Percentiles rank a stretch among this genome's conserved stretches.
Evolutionary conservation across 2,113 vertebrate species (phyloP).

Genomic region (Silurus glanis): DNA sequence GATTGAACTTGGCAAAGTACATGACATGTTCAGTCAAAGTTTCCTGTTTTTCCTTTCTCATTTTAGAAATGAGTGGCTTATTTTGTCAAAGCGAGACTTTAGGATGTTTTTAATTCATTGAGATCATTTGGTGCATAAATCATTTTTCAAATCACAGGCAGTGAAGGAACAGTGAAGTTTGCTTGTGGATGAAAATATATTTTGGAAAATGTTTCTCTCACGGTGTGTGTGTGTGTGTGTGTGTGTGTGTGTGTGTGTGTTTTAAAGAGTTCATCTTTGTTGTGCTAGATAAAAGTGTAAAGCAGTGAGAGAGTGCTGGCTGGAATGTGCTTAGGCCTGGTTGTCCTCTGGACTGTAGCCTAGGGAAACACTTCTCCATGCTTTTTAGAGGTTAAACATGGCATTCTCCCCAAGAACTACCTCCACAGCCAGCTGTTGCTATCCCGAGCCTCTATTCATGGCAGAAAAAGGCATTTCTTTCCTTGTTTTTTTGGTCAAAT

Average conservation of each 20-base stretch:
- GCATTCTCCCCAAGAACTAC: conserved; percentile 42
- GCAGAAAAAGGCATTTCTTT: background rate
- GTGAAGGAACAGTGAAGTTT: background rate
- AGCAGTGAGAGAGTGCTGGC: conserved; percentile 51
- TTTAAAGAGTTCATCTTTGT: conserved; percentile 50
- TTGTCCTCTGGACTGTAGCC: conserved; percentile 56
- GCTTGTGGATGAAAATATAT: conserved; percentile 20
- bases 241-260: conserved; percentile 1
- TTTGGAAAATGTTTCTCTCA: conserved; percentile 8
- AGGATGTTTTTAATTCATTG: conserved; percentile 12
- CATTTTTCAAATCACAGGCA: background rate
- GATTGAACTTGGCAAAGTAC: background rate
- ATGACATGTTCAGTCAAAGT: background rate
- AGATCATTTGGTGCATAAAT: conserved; percentile 15
- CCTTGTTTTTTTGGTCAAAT: background rate
- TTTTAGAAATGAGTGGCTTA: background rate
- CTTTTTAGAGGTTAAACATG: conserved; percentile 49
- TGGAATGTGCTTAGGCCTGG: conserved; percentile 54
- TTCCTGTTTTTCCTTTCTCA: conserved; percentile 1
- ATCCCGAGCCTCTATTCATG: conserved; percentile 21
- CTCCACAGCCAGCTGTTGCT: conserved; percentile 21
- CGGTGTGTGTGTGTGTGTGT: background rate
- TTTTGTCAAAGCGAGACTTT: background rate
- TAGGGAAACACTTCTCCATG: conserved; percentile 54
- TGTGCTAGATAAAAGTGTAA: conserved; percentile 51